These are phyloP conservation scores for Lysiphlebus fabarum DNA, from an alignment of 1,140 invertebrate species.

Conservation along the genomic window DNA sequence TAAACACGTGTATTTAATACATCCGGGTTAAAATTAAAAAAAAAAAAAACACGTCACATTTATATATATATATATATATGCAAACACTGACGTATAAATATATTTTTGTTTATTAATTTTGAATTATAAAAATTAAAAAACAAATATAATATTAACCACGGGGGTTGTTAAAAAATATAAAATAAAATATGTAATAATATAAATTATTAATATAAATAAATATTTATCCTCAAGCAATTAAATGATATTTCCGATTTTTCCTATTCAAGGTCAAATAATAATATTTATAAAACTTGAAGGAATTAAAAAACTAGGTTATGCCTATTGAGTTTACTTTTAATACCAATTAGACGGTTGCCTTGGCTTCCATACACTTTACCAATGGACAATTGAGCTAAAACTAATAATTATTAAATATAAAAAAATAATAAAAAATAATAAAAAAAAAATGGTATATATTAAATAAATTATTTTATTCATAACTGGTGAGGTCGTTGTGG, in stretches of 20 bases:
- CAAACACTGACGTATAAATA: too few species aligned
- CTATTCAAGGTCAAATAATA: slow-evolving; percentile 25
- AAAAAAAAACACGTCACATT: too few species aligned
- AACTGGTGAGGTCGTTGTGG: too few species aligned
- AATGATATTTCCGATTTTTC: slow-evolving; percentile 25
- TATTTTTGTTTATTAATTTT: too few species aligned
- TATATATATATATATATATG: too few species aligned
- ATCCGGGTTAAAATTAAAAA: too few species aligned
- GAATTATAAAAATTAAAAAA: too few species aligned
- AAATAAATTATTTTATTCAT: too few species aligned
- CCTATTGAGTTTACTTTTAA: slow-evolving; percentile 27
- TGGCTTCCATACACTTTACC: slow-evolving; percentile 24
- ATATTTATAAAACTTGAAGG: slow-evolving; percentile 20
- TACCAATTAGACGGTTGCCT: slow-evolving; percentile 29
- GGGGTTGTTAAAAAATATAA: not conserved
- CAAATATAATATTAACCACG: too few species aligned
- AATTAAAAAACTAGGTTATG: slow-evolving; percentile 29
- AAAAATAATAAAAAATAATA: too few species aligned
- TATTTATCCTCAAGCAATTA: slow-evolving; percentile 11
- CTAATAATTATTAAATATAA: slow-evolving; percentile 16
- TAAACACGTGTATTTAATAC: too few species aligned
- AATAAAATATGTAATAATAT: slow-evolving; percentile 6
- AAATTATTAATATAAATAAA: slow-evolving; percentile 6
- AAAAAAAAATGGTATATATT: too few species aligned
- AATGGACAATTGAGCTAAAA: slow-evolving; percentile 22